Evolutionary conservation across 2,113 vertebrate species (phyloP).

Genomic region (Heterocephalus glaber): DNA sequence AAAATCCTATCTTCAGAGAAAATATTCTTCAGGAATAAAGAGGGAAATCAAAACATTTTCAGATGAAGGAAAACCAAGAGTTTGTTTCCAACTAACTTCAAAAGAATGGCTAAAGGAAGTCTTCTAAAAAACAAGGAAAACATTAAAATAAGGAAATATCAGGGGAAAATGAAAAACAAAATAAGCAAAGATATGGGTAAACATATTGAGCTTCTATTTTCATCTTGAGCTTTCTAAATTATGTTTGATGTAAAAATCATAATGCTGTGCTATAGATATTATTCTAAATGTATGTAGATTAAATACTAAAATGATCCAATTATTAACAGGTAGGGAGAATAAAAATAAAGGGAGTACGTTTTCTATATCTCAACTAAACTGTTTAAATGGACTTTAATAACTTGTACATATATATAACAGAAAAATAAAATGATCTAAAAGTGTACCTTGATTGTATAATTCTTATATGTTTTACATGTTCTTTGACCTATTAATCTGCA

Average conservation of each 20-base stretch:
- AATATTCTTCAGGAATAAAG: not conserved
- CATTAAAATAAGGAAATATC: not conserved
- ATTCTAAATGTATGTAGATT: not conserved
- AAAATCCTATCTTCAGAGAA: not conserved
- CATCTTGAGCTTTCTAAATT: constrained; percentile 30
- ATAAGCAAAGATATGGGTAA: not conserved
- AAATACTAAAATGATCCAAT: constrained; percentile 74
- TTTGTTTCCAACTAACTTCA: not conserved
- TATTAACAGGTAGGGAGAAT: constrained; percentile 47
- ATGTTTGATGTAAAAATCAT: not conserved
- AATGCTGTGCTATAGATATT: not conserved
- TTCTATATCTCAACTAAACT: not conserved
- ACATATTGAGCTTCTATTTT: not conserved
- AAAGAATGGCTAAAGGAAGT: not conserved
- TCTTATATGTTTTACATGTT: not conserved
- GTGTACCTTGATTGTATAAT: not conserved
- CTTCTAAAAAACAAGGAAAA: constrained; percentile 8
- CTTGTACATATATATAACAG: not conserved
- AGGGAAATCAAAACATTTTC: not conserved
- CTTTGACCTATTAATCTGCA: not conserved
- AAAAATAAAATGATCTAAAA: not conserved
- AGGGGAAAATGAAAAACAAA: not conserved
- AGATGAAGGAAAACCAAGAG: constrained; percentile 9
- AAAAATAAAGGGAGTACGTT: not conserved
- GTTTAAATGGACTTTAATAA: not conserved